Percentiles rank a stretch among this genome's conserved stretches.
phyloP scores from a whole-genome alignment of 2,888 invertebrate genomes.

The Napeogenes inachia region DNA sequence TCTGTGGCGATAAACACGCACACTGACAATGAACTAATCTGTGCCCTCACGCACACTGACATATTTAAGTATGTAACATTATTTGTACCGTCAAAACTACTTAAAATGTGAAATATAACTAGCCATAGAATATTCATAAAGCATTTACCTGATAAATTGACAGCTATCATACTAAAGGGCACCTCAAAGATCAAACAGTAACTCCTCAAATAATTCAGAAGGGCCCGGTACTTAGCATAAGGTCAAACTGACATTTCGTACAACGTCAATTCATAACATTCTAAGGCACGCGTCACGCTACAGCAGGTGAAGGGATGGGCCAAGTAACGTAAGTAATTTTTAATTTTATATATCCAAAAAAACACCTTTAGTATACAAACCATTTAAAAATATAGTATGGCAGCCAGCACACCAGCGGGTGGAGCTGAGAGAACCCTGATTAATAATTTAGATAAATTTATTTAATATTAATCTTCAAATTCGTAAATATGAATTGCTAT shows the following conservation, averaged over 20 bases:
- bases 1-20: no score
- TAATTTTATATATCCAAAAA: not conserved
- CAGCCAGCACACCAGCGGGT: no score
- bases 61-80: not conserved
- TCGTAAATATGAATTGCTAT: no score
- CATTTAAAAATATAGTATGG: no score
- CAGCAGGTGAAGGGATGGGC: conserved; percentile 38
- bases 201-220: conserved; percentile 59
- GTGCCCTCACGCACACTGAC: no score
- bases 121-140: conserved; percentile 24
- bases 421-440: no score
- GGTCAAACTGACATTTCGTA: conserved; percentile 75
- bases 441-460: no score
- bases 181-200: conserved; percentile 64
- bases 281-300: conserved; percentile 56
- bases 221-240: conserved; percentile 64
- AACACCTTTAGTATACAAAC: no score
- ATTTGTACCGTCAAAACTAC: conserved; percentile 8
- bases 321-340: conserved; percentile 16
- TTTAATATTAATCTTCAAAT: no score
- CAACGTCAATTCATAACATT: conserved; percentile 47
- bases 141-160: conserved; percentile 50
- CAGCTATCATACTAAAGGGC: conserved; percentile 66
- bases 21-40: no score
- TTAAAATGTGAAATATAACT: not conserved